These are phyloP conservation scores for Uropetala carovei DNA, from an alignment of 2,888 invertebrate species.

Conservation along the genomic window DNA sequence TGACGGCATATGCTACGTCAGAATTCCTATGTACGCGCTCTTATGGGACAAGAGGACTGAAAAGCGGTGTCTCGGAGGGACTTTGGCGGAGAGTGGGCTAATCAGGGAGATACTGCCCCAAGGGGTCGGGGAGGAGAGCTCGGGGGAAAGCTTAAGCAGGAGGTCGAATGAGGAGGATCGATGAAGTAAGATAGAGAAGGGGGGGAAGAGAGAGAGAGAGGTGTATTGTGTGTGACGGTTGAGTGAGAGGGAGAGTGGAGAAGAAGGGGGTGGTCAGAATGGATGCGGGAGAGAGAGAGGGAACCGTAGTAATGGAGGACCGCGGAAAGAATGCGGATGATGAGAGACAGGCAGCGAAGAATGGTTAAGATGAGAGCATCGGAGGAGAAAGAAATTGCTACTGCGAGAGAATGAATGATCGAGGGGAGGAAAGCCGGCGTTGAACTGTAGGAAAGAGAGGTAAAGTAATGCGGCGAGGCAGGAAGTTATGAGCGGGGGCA, in stretches of 20 bases:
- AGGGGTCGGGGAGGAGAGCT: neutral
- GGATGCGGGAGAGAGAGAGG: neutral
- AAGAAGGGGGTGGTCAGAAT: neutral
- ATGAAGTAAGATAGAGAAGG: neutral
- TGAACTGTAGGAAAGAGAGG: too few relatives aligned
- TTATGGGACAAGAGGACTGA: neutral
- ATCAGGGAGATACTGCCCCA: slow-evolving; percentile 14
- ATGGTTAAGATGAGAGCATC: too few relatives aligned
- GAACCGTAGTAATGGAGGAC: too few relatives aligned
- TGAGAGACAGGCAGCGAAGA: too few relatives aligned
- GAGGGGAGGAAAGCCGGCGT: too few relatives aligned
- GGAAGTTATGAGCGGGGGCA: too few relatives aligned
- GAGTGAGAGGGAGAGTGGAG: neutral
- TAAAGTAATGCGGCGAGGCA: too few relatives aligned
- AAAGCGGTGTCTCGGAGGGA: slow-evolving; percentile 24
- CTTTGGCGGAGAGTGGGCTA: slow-evolving; percentile 24
- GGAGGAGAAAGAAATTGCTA: too few relatives aligned
- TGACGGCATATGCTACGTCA: slow-evolving; percentile 19
- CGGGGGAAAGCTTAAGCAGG: neutral
- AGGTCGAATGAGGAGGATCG: slow-evolving; percentile 17
- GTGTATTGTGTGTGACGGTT: neutral
- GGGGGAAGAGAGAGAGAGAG: neutral
- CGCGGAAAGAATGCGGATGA: too few relatives aligned
- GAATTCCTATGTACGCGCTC: neutral
- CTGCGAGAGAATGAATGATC: too few relatives aligned